phyloP scores from a whole-genome alignment of 2,113 vertebrate genomes.

The Macrotis lagotis region DNA sequence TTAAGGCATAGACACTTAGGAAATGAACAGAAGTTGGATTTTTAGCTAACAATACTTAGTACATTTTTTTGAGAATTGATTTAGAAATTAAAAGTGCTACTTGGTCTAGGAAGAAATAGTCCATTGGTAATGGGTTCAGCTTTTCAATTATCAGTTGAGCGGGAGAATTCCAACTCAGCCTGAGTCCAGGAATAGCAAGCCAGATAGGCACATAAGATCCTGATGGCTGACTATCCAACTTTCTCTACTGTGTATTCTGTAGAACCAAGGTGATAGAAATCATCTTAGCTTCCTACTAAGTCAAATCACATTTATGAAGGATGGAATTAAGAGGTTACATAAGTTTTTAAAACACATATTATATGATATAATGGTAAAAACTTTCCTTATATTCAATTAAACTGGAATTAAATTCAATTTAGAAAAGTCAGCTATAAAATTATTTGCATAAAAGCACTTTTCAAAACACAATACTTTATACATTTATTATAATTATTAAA shows the following conservation, averaged over 20 bases:
- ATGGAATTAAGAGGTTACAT: neutral
- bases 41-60: too few relatives aligned
- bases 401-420: neutral
- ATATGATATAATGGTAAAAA: neutral
- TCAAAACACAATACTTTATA: neutral
- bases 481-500: neutral
- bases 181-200: neutral
- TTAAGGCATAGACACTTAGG: too few relatives aligned
- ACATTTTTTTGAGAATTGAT: too few relatives aligned
- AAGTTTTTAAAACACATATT: neutral
- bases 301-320: neutral
- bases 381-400: neutral
- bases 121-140: neutral
- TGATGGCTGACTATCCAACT: neutral
- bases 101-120: too few relatives aligned
- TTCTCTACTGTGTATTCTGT: neutral
- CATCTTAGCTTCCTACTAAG: neutral
- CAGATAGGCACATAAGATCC: neutral
- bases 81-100: too few relatives aligned
- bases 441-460: neutral
- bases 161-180: neutral
- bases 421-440: neutral
- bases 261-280: neutral
- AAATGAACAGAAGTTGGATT: too few relatives aligned
- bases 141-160: constrained; percentile 17